A percentile compares a stretch with the other conserved stretches of the same genome.
Conservation (phyloP, 2,113 vertebrate species). For the Mormyrus iriodes region DNA sequence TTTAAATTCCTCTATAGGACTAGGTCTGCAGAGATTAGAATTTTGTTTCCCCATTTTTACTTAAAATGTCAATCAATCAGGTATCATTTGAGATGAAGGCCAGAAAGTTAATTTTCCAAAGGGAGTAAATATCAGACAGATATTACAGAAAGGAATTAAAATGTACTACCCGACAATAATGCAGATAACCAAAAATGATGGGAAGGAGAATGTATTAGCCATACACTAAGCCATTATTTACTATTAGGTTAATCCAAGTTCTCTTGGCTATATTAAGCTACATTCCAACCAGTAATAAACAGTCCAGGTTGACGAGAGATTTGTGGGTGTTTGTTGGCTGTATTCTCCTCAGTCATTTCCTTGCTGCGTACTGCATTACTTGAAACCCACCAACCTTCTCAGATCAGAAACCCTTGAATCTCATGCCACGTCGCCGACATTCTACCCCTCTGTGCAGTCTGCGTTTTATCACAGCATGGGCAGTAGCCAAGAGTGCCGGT, state of each 20-base stretch:
- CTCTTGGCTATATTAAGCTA: not conserved
- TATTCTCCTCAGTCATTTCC: not conserved
- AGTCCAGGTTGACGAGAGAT: not conserved
- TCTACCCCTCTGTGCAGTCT: not conserved
- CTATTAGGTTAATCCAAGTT: not conserved
- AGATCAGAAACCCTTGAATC: not conserved
- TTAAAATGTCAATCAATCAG: not conserved
- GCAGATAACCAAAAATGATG: not conserved
- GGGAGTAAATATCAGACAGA: not conserved
- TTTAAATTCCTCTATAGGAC: not conserved
- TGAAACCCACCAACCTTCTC: not conserved
- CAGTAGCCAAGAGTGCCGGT: not conserved
- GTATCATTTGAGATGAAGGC: not conserved
- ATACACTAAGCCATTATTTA: not conserved
- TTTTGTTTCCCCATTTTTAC: not conserved
- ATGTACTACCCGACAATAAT: not conserved
- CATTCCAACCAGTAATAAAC: not conserved
- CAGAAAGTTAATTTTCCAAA: not conserved
- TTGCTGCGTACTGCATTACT: not conserved
- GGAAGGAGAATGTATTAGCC: not conserved
- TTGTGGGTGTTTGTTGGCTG: not conserved
- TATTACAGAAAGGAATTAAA: not conserved
- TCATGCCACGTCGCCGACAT: not conserved
- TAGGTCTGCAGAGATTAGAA: not conserved
- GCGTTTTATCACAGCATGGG: not conserved